A percentile compares a stretch with the other conserved stretches of the same genome.
Conservation (phyloP, 2,113 vertebrate genomes). For the Gambusia affinis region DNA sequence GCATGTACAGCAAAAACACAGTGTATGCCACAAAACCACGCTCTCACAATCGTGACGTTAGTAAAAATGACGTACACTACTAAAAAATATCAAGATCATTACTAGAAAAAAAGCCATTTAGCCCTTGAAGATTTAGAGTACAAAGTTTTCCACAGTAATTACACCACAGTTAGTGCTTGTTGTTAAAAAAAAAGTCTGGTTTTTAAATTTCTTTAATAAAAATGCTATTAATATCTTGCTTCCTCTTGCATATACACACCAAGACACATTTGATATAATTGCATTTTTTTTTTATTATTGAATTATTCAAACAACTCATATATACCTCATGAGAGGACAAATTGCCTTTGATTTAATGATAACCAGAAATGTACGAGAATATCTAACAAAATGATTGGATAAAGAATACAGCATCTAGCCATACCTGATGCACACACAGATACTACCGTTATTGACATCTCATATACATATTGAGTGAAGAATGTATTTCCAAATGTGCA, state of each 20-base stretch:
- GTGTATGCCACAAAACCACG: no score
- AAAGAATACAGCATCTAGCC: slow-evolving; percentile 72
- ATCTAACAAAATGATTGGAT: slow-evolving; percentile 73
- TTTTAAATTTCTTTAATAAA: neutral
- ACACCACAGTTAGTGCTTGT: neutral
- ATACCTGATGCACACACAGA: slow-evolving; percentile 66
- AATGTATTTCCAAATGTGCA: slow-evolving; percentile 52
- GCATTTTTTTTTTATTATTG: slow-evolving; percentile 58
- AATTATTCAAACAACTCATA: slow-evolving; percentile 69
- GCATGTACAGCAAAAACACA: no score
- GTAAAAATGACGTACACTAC: no score
- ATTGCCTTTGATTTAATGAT: slow-evolving; percentile 63
- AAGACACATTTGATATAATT: slow-evolving; percentile 36
- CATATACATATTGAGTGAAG: slow-evolving; percentile 71
- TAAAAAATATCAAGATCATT: neutral
- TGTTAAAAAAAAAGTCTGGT: neutral
- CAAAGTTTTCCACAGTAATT: neutral
- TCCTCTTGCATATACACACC: slow-evolving; percentile 6
- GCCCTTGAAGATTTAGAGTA: neutral
- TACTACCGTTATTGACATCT: slow-evolving; percentile 76
- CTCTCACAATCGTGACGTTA: no score
- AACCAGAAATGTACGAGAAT: slow-evolving; percentile 72
- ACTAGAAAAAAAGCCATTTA: neutral
- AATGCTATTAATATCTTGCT: neutral
- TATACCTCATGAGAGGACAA: slow-evolving; percentile 50